Percentiles rank a stretch among this genome's conserved stretches.
Conservation (phyloP, 2,888 invertebrate species). For the Labia minor region DNA sequence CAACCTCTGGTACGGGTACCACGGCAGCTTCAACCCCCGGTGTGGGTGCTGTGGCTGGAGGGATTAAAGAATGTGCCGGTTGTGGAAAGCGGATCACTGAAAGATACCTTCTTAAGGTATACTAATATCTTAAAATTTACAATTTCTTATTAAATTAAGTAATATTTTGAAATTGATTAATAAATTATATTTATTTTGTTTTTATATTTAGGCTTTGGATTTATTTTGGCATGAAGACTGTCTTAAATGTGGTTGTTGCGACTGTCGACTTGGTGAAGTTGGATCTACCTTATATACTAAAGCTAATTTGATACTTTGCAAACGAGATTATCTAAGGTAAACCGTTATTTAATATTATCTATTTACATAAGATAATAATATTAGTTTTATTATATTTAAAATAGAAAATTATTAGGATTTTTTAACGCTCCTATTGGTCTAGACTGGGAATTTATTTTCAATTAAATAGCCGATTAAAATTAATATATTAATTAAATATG, state of each 20-base stretch:
- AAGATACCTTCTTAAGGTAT: slow-evolving; percentile 35
- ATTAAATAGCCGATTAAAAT: no score
- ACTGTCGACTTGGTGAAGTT: slow-evolving; percentile 91
- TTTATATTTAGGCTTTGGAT: slow-evolving; percentile 59
- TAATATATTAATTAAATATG: no score
- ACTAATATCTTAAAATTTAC: no score
- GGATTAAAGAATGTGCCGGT: slow-evolving; percentile 75
- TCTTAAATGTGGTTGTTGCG: slow-evolving; percentile 93
- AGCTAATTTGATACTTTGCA: slow-evolving; percentile 90
- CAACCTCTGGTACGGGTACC: slow-evolving; percentile 23
- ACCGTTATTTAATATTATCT: background rate
- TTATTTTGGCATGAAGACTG: slow-evolving; percentile 97
- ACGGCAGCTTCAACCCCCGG: slow-evolving; percentile 31
- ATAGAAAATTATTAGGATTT: no score
- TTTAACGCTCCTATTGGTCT: no score
- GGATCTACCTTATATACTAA: slow-evolving; percentile 91
- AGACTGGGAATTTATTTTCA: no score
- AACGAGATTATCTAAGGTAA: slow-evolving; percentile 88
- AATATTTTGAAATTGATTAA: no score
- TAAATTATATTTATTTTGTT: background rate
- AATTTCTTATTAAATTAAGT: no score
- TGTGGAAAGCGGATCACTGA: slow-evolving; percentile 91
- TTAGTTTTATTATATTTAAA: background rate
- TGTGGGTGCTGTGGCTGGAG: slow-evolving; percentile 39
- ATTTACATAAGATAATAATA: background rate